Base-by-base conservation (phyloP, 2,113 vertebrate species). In the Brachypteracias leptosomus region DNA sequence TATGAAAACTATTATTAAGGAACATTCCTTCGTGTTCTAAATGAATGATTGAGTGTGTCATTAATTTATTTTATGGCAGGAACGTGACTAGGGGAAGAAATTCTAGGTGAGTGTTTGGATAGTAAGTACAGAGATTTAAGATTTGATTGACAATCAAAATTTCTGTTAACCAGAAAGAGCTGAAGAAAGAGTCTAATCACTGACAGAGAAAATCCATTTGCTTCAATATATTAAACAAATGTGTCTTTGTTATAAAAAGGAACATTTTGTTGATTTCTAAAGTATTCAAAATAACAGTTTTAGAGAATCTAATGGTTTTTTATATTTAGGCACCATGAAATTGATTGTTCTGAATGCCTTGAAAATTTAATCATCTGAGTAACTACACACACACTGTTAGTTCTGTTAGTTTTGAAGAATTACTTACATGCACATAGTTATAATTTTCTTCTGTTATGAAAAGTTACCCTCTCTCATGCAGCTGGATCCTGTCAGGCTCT, bases 101-200 rank as follows among this genome's bases (percentile, higher is more conserved):
- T 94, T 95, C 90, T 94, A 85, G 68, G 90, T 92, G 91, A 70
- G 76, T 96, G 78, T 95, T 96, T 93, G 80, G 92, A 89, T 95
- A 92, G 80, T 58, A 92, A 90, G 72, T 90, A 61, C 26, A 83
- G 88, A 92, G 70, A 88, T 96, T 92, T 90, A 91, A 94, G 73
- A 82, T 89, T 97, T 97, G 95, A 96, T 95, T 97, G 96, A 94
- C 96, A 90, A 93, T 93, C 88, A 87, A 94, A 96, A 96, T 95
- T 86, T 95, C 66, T 92, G 80, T 90, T 96, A 96, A 78, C 57
- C 65, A 94, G 84, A 94, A 94, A 89, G 82, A 95, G 72, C 36
- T 89, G 83, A 85, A 96, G 59, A 80, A 83, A 90, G 78, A 80
- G 57, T 90, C 88, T 96, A 93, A 93, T 95, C 83, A 81, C 88